Base-by-base conservation (phyloP, 2,797 vertebrate genomes). In the Sparidentex hasta region DNA sequence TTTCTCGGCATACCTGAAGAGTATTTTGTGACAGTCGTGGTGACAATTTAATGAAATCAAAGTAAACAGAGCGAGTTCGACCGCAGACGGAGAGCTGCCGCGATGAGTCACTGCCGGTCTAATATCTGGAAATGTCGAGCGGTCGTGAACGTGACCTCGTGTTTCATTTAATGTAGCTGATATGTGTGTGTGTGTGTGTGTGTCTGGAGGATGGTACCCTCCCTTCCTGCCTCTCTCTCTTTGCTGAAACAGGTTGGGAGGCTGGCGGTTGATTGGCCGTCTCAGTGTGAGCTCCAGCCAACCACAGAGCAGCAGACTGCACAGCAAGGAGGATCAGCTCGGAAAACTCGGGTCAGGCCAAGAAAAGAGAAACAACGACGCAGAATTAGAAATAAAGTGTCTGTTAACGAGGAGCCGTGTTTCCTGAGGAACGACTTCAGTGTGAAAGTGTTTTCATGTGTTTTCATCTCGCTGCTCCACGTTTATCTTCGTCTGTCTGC, bases 111-210 rank as follows among this genome's bases (percentile, higher is more conserved):
- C 48, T 6, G 27, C 11, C 41, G 21, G 67, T 44, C 79, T 68
- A 70, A 74, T 78, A 78, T 77, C 65, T 79, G 76, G 46, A 88
- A 78, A 88, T 67, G 81, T 78, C 81, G 64, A 21, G 7, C 9
- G 83, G 62, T 62, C 58, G 27, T 1, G 41, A 43, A 11, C 46
- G 5, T 3, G 67, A 17, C 67, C 44, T 25, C 0, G n/a, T 29
- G 63, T 81, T 85, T 76, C 41, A 74, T 81, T 76, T 78, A 75
- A 67, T 70, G 71, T 61, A 46, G 55, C 71, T 41, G 63, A 59
- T 58, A 23, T 2, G 41, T 61, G 57, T 51, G 38, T 63, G 20
- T 59, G 44, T 56, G 62, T 54, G 2, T 81, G 59, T 7, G 3
- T 69, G 65, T 61, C 68, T 77, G 81, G 21, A 74, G 66, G 69